Conservation (phyloP, 2,797 vertebrate genomes). For the Tapera naevia region DNA sequence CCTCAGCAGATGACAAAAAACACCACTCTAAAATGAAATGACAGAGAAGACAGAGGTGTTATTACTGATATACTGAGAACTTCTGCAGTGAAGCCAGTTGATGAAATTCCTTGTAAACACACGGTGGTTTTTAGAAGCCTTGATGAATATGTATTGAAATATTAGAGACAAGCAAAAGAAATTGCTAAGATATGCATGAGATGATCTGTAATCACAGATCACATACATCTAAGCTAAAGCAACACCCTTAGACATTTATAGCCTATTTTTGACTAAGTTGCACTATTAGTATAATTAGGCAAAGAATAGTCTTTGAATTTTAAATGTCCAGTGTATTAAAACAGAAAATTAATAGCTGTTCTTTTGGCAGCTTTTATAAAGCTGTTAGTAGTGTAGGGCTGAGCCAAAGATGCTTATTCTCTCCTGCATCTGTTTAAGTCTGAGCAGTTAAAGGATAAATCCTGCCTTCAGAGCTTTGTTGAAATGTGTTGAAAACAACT, state of each 20-base stretch:
- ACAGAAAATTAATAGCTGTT: background rate
- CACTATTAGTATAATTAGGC: constrained; percentile 17
- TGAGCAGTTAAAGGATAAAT: background rate
- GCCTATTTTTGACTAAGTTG: background rate
- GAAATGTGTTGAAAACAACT: background rate
- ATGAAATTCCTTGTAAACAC: background rate
- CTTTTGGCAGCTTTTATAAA: constrained; percentile 2
- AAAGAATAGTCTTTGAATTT: constrained; percentile 19
- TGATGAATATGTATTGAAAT: background rate
- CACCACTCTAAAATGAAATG: background rate
- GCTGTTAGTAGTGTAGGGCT: background rate
- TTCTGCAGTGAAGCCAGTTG: background rate
- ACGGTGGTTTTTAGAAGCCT: background rate
- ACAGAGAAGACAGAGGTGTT: background rate
- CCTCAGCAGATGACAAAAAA: background rate
- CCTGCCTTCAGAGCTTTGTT: background rate
- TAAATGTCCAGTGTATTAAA: constrained; percentile 11
- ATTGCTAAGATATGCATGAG: background rate
- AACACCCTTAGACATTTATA: background rate
- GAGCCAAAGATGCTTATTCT: background rate
- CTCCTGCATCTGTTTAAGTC: background rate
- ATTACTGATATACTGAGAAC: background rate
- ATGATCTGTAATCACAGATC: background rate
- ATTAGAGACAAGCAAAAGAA: background rate
- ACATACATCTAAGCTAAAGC: background rate